Percentiles rank a stretch among this genome's conserved stretches.
phyloP scores from a whole-genome alignment of 2,888 invertebrate genomes.

The Ectemnius lituratus region DNA sequence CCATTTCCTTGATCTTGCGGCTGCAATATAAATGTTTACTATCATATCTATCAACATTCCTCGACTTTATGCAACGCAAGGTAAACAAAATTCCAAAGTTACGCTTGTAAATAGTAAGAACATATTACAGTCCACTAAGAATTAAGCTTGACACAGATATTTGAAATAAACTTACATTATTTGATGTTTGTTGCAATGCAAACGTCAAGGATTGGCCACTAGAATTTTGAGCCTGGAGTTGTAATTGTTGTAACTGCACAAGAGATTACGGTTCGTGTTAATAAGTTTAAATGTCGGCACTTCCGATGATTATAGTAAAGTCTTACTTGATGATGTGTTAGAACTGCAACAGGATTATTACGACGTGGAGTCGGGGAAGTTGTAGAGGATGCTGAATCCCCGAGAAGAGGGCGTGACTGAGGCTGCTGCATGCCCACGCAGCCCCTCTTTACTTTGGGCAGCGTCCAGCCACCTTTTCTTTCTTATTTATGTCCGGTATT shows the following conservation, averaged over 20 bases:
- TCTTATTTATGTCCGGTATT: constrained; percentile 56
- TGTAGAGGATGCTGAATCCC: constrained; percentile 78
- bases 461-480: constrained; percentile 76
- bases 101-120: not conserved
- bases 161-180: constrained; percentile 67
- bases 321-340: constrained; percentile 76
- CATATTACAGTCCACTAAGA: not conserved
- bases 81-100: not conserved
- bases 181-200: constrained; percentile 75
- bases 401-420: constrained; percentile 78
- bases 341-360: constrained; percentile 75
- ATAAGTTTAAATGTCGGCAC: not conserved
- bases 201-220: constrained; percentile 75
- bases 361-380: constrained; percentile 76
- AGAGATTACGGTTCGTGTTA: constrained; percentile 16
- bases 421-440: constrained; percentile 79
- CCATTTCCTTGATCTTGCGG: constrained; percentile 75
- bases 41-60: constrained; percentile 11
- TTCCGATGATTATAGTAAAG: not conserved
- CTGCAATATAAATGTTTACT: constrained; percentile 57
- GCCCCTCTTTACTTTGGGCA: constrained; percentile 77
- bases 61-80: not conserved
- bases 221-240: constrained; percentile 74
- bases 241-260: constrained; percentile 74
- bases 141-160: not conserved